Percentiles rank a stretch among this genome's conserved stretches.
Conservation (phyloP, 2,113 vertebrate species). For the Pelecanoides urinatrix region DNA sequence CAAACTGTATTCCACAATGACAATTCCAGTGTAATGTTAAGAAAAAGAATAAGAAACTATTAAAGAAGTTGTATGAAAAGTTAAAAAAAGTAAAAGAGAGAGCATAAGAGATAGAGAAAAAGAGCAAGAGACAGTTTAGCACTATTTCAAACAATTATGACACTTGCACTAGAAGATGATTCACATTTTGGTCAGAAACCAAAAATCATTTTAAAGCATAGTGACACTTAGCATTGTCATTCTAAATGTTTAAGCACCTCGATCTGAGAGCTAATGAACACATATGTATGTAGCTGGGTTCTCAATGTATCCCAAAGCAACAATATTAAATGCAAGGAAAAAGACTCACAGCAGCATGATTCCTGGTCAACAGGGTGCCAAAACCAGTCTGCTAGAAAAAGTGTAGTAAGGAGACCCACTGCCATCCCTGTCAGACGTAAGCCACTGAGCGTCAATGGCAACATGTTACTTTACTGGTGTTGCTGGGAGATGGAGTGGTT, state of each 20-base stretch:
- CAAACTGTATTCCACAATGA: background rate
- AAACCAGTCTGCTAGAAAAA: background rate
- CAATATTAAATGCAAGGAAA: background rate
- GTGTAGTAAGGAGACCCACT: background rate
- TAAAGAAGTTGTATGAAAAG: background rate
- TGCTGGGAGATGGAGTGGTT: background rate
- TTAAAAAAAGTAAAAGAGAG: background rate
- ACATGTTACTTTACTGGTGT: background rate
- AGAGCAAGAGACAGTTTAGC: accelerated
- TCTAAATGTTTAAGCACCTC: background rate
- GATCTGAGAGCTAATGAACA: background rate
- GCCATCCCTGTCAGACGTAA: background rate
- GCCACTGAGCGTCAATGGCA: accelerated
- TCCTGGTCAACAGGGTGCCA: background rate
- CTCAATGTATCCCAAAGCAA: background rate
- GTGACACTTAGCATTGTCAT: background rate
- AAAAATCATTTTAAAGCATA: background rate
- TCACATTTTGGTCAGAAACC: background rate
- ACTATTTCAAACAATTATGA: background rate
- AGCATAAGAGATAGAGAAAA: background rate
- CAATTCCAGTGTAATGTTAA: background rate
- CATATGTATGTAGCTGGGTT: accelerated
- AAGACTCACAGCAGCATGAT: background rate
- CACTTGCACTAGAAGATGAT: background rate
- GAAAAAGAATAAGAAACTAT: background rate